phyloP scores from a whole-genome alignment of 2,888 invertebrate species.

The Troides aeacus region DNA sequence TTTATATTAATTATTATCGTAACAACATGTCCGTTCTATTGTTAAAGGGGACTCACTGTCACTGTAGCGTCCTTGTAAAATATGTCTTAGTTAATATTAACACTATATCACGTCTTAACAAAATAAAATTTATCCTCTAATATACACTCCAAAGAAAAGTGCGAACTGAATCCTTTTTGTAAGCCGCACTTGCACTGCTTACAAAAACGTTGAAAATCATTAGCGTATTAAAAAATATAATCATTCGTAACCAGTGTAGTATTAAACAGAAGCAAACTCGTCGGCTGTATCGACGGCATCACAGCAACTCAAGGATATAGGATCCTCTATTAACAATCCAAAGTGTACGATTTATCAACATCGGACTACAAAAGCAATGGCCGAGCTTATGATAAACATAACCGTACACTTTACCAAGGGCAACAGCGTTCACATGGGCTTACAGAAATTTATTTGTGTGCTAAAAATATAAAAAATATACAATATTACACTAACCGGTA shows the following conservation, averaged over 20 bases:
- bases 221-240: neutral
- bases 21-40: neutral
- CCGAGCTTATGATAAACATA: conserved; percentile 35
- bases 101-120: conserved; percentile 23
- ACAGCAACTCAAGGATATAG: conserved; percentile 33
- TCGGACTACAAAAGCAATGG: conserved; percentile 47
- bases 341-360: conserved; percentile 38
- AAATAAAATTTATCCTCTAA: conserved; percentile 10
- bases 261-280: conserved; percentile 12
- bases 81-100: conserved; percentile 16
- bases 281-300: conserved; percentile 33
- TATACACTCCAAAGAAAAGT: conserved; percentile 6
- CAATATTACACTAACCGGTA: conserved; percentile 30
- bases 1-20: no score
- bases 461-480: conserved; percentile 35
- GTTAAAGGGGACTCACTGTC: neutral
- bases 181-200: neutral
- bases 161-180: conserved; percentile 15
- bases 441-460: conserved; percentile 37
- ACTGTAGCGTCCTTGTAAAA: conserved; percentile 2
- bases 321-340: conserved; percentile 45
- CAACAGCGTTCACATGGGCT: conserved; percentile 40
- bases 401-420: conserved; percentile 33
- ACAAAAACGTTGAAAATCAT: neutral
- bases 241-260: neutral